Evolutionary conservation across 2,888 invertebrate genomes (phyloP).

Genomic region (Ellobium chinense): DNA sequence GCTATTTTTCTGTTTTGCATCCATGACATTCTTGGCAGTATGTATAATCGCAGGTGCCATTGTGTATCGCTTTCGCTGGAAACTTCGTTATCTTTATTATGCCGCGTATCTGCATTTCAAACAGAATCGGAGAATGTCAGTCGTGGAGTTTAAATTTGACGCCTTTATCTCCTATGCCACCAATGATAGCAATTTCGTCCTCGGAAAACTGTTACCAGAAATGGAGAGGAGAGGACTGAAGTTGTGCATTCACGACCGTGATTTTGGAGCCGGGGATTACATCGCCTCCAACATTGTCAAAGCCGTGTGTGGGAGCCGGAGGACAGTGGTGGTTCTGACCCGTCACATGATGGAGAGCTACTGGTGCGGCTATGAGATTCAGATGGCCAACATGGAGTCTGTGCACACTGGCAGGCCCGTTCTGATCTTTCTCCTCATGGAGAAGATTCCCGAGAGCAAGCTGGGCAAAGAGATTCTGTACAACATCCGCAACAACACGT

Average conservation of each 20-base stretch:
- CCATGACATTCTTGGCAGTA: not conserved
- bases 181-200: slow-evolving; percentile 10
- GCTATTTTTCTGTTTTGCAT: not conserved
- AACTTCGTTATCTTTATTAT: slow-evolving; percentile 35
- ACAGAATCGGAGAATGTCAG: not conserved
- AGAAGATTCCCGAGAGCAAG: slow-evolving; percentile 1
- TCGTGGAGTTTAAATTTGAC: slow-evolving; percentile 8
- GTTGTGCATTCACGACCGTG: slow-evolving; percentile 26
- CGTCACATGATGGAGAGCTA: slow-evolving; percentile 21
- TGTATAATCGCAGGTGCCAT: not conserved
- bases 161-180: slow-evolving; percentile 30
- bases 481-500: slow-evolving; percentile 14
- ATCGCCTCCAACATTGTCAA: slow-evolving; percentile 39
- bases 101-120: not conserved
- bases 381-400: slow-evolving; percentile 45
- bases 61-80: slow-evolving; percentile 39
- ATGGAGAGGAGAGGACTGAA: not conserved
- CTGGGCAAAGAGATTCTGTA: not conserved
- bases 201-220: not conserved
- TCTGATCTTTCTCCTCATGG: slow-evolving; percentile 34
- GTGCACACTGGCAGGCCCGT: slow-evolving; percentile 21
- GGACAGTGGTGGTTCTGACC: slow-evolving; percentile 41
- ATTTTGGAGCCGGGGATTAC: slow-evolving; percentile 24
- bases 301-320: slow-evolving; percentile 20
- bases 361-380: slow-evolving; percentile 43